Evolutionary conservation across 2,888 invertebrate genomes (phyloP).

Genomic region (Drosophila lutescens): DNA sequence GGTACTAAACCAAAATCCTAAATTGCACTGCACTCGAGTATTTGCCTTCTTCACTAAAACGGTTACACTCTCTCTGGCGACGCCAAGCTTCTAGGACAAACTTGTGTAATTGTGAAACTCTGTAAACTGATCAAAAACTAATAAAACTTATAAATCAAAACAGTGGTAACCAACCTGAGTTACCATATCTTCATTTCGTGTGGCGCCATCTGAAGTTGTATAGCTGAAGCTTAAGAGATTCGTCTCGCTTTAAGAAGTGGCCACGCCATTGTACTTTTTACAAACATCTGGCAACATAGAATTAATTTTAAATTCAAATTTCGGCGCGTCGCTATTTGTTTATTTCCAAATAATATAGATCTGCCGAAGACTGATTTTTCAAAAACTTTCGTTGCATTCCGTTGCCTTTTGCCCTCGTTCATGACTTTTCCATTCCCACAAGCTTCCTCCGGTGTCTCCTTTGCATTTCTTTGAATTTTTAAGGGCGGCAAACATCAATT

Average conservation of each 20-base stretch:
- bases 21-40: too few species aligned
- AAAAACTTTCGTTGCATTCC: not conserved
- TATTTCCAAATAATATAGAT: not conserved
- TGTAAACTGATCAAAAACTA: too few species aligned
- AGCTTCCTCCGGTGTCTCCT: not conserved
- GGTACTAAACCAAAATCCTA: too few species aligned
- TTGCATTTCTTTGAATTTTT: conserved; percentile 45
- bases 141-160: too few species aligned
- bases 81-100: too few species aligned
- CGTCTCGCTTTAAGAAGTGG: not conserved
- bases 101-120: too few species aligned
- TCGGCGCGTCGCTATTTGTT: not conserved
- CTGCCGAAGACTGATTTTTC: not conserved
- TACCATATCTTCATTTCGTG: too few species aligned
- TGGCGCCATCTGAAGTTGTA: conserved; percentile 2
- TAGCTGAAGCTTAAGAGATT: not conserved
- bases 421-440: not conserved
- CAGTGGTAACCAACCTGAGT: too few species aligned
- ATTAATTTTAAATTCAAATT: not conserved
- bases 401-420: not conserved
- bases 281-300: not conserved
- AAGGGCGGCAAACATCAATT: conserved; percentile 66
- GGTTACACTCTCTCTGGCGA: too few species aligned
- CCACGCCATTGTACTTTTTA: not conserved
- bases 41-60: too few species aligned